These are phyloP conservation scores for Lamprologus speciosus DNA, from an alignment of 2,113 vertebrate species.

Conservation along the genomic window DNA sequence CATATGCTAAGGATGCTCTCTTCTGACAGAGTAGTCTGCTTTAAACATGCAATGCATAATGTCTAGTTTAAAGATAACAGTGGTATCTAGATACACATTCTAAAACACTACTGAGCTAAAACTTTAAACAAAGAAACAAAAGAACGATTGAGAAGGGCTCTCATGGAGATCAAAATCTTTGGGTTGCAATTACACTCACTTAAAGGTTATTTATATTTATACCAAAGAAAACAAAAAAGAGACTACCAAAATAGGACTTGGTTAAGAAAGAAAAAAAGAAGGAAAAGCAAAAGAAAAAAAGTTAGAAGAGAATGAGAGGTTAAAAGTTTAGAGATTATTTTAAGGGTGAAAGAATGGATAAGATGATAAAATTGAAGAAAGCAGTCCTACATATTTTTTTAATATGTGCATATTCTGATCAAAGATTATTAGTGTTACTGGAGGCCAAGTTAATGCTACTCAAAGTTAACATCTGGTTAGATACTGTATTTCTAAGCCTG, in stretches of 20 bases:
- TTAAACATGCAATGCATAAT: not conserved
- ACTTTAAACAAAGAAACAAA: not conserved
- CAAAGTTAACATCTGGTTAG: not conserved
- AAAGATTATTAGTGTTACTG: not conserved
- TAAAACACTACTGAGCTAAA: not conserved
- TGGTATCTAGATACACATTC: not conserved
- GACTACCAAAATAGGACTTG: not conserved
- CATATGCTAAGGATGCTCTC: not conserved
- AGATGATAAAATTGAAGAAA: not conserved
- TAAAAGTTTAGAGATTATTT: not conserved
- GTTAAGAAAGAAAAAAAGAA: not conserved
- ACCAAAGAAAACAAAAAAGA: not conserved
- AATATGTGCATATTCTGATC: not conserved
- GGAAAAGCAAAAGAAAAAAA: not conserved
- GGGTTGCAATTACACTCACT: not conserved
- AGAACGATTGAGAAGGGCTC: not conserved
- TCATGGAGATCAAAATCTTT: not conserved
- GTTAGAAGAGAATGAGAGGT: not conserved
- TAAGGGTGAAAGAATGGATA: not conserved
- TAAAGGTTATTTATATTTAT: not conserved
- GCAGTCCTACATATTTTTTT: not conserved
- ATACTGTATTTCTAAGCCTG: not conserved
- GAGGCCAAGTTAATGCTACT: not conserved
- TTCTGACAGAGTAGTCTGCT: not conserved
- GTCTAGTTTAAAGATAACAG: constrained; percentile 13